Percentiles rank a stretch among this genome's conserved stretches.
phyloP scores from a whole-genome alignment of 2,113 vertebrate genomes.

The Pogonocichla stellata region DNA sequence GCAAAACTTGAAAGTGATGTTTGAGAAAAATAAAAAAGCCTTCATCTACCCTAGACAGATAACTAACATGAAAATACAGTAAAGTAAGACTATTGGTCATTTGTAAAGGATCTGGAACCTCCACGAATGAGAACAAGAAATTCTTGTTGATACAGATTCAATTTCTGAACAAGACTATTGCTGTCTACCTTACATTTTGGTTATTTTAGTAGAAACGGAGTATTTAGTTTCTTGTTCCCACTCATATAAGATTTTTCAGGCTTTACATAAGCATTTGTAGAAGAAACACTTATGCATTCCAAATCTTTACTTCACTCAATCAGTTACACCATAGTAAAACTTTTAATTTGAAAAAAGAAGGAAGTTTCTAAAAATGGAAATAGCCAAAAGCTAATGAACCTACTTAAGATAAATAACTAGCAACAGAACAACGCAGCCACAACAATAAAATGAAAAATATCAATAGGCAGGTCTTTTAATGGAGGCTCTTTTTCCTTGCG shows the following conservation, averaged over 20 bases:
- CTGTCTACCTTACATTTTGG: not conserved
- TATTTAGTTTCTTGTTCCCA: not conserved
- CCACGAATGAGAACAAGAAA: not conserved
- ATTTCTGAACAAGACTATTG: not conserved
- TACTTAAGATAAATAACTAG: not conserved
- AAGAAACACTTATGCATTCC: not conserved
- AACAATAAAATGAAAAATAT: not conserved
- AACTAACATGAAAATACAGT: not conserved
- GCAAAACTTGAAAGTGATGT: not conserved
- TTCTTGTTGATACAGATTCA: not conserved
- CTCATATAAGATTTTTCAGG: not conserved
- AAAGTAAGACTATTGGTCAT: not conserved
- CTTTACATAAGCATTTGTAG: not conserved
- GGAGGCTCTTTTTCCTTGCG: not conserved
- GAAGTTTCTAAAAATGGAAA: not conserved
- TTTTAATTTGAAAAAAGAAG: not conserved
- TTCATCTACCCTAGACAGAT: conserved; percentile 12
- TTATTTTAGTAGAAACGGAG: not conserved
- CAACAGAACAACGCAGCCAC: not conserved
- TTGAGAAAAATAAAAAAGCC: conserved; percentile 20
- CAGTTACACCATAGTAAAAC: not conserved
- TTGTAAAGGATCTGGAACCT: not conserved
- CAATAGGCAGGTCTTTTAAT: not conserved
- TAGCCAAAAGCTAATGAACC: not conserved
- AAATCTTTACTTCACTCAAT: not conserved